Conservation (phyloP, 1,140 invertebrate genomes). For the Drosophila albomicans region DNA sequence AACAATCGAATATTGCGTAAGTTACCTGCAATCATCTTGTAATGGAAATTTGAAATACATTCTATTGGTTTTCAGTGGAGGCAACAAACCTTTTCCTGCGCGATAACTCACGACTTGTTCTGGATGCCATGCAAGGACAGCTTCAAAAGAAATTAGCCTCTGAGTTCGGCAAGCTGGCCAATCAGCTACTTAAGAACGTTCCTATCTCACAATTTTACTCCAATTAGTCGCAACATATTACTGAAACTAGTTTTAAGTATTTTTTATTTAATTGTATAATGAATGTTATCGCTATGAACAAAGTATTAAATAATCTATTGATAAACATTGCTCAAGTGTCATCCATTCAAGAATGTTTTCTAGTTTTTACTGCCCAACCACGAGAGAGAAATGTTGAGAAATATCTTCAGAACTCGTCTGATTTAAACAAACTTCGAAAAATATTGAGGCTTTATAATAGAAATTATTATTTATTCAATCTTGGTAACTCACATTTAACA, state of each 20-base stretch:
- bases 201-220: constrained; percentile 87
- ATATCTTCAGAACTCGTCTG: too few species aligned
- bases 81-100: constrained; percentile 90
- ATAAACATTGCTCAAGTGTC: not conserved
- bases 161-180: constrained; percentile 88
- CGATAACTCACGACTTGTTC: constrained; percentile 89
- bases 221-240: constrained; percentile 53
- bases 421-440: too few species aligned
- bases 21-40: constrained; percentile 61
- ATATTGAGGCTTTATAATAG: too few species aligned
- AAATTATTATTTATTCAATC: too few species aligned
- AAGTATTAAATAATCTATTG: constrained; percentile 68
- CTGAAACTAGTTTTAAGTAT: constrained; percentile 29
- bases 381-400: too few species aligned
- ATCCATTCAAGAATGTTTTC: too few species aligned
- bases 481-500: too few species aligned
- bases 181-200: constrained; percentile 88
- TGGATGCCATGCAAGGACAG: constrained; percentile 90
- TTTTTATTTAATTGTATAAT: constrained; percentile 66
- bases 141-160: constrained; percentile 88
- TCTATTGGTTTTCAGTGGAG: constrained; percentile 86
- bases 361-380: too few species aligned
- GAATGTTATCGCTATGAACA: constrained; percentile 54
- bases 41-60: not conserved
- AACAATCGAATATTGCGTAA: constrained; percentile 90